Percentiles rank a stretch among this genome's conserved stretches.
phyloP scores from a whole-genome alignment of 2,113 vertebrate species.

The Hippocampus guttulatus region DNA sequence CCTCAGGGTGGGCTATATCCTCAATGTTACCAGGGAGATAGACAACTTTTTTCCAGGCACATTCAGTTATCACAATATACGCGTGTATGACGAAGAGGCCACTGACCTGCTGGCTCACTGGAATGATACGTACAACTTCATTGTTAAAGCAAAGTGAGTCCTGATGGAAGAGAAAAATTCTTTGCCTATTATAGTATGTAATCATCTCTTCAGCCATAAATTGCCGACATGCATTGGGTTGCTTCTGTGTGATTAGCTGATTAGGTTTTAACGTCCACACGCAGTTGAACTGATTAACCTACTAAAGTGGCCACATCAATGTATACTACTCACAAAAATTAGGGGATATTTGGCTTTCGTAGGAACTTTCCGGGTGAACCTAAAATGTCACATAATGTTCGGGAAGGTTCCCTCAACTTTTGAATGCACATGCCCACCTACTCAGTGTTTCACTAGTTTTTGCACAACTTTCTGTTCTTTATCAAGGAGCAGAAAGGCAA shows the following conservation, averaged over 20 bases:
- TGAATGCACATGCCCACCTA: too few relatives aligned
- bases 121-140: slow-evolving; percentile 97
- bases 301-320: too few relatives aligned
- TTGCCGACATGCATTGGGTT: background rate
- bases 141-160: slow-evolving; percentile 93
- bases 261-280: too few relatives aligned
- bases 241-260: background rate
- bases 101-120: slow-evolving; percentile 95
- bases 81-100: slow-evolving; percentile 91
- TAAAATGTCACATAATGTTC: too few relatives aligned
- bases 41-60: slow-evolving; percentile 96
- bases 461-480: too few relatives aligned
- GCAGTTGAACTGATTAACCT: background rate
- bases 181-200: background rate
- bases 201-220: background rate
- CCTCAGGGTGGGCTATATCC: slow-evolving; percentile 88
- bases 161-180: slow-evolving; percentile 14
- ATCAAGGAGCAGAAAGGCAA: too few relatives aligned
- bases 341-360: background rate
- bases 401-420: too few relatives aligned
- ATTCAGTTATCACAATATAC: slow-evolving; percentile 92
- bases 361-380: too few relatives aligned
- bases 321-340: background rate
- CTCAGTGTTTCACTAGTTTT: too few relatives aligned
- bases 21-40: slow-evolving; percentile 95